phyloP scores from a whole-genome alignment of 2,888 invertebrate genomes.

The Cryptosula pallasiana region DNA sequence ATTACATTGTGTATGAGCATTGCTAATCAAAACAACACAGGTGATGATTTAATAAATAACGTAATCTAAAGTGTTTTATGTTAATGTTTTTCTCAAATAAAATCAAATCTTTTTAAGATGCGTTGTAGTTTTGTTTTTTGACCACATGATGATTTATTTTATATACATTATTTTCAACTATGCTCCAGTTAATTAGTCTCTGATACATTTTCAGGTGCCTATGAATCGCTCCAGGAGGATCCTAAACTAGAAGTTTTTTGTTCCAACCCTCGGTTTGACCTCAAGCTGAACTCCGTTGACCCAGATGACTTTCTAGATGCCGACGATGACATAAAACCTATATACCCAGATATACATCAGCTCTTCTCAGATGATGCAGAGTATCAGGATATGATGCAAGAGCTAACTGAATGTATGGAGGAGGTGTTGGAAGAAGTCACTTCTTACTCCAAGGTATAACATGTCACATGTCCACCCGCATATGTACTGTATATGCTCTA shows the following conservation, averaged over 20 bases:
- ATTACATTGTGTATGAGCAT: too few relatives aligned
- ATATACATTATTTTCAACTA: too few relatives aligned
- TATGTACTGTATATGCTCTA: too few relatives aligned
- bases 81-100: too few relatives aligned
- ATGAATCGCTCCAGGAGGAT: slow-evolving; percentile 41
- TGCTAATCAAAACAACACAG: too few relatives aligned
- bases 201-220: slow-evolving; percentile 21
- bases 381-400: slow-evolving; percentile 38
- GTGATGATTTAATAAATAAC: too few relatives aligned
- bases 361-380: slow-evolving; percentile 44
- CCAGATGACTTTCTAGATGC: slow-evolving; percentile 35
- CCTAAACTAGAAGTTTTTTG: slow-evolving; percentile 45
- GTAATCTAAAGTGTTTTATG: too few relatives aligned
- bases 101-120: too few relatives aligned
- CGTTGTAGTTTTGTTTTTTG: too few relatives aligned
- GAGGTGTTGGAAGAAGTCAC: slow-evolving; percentile 40
- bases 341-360: slow-evolving; percentile 47
- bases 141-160: too few relatives aligned
- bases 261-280: slow-evolving; percentile 42
- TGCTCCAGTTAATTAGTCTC: too few relatives aligned
- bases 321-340: slow-evolving; percentile 35
- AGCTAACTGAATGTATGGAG: slow-evolving; percentile 38
- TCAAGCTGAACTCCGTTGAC: slow-evolving; percentile 41
- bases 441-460: slow-evolving; percentile 37
- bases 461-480: too few relatives aligned